Conservation (phyloP, 1,140 invertebrate species). For the Linepithema humile region DNA sequence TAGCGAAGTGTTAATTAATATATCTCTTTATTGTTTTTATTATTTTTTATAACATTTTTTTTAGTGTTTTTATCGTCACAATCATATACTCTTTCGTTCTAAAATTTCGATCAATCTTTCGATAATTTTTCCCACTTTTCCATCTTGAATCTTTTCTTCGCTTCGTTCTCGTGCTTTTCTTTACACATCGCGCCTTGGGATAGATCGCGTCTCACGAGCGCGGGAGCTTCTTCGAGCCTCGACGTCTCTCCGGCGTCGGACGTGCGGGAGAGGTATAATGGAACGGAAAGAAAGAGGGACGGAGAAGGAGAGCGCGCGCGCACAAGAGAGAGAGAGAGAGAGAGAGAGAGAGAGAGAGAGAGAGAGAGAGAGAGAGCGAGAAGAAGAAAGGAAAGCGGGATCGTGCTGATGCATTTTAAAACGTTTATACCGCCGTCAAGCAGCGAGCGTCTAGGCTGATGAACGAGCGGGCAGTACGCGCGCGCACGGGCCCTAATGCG, state of each 20-base stretch:
- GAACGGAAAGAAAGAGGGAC: constrained; percentile 22
- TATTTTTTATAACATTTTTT: not conserved
- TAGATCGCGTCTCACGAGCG: constrained; percentile 52
- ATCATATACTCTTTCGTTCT: not conserved
- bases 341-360: not conserved
- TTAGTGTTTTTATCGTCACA: not conserved
- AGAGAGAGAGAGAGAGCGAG: not conserved
- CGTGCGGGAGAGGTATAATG: constrained; percentile 55
- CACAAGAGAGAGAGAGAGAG: not conserved
- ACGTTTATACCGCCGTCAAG: constrained; percentile 55
- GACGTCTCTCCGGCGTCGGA: constrained; percentile 49
- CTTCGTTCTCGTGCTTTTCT: constrained; percentile 34
- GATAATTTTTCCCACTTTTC: not conserved
- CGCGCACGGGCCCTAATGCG: constrained; percentile 60
- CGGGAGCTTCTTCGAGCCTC: constrained; percentile 37
- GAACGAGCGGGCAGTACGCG: constrained; percentile 59
- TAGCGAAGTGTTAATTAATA: constrained; percentile 6
- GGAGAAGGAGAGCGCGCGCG: too few relatives aligned
- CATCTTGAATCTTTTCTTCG: too few relatives aligned
- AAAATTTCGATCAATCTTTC: not conserved
- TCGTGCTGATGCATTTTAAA: constrained; percentile 69
- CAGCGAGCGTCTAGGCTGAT: constrained; percentile 58
- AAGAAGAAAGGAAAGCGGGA: constrained; percentile 53
- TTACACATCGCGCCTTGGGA: constrained; percentile 32
- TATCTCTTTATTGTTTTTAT: not conserved